Conservation (phyloP, 2,888 invertebrate genomes). For the Drosophila anomalata region DNA sequence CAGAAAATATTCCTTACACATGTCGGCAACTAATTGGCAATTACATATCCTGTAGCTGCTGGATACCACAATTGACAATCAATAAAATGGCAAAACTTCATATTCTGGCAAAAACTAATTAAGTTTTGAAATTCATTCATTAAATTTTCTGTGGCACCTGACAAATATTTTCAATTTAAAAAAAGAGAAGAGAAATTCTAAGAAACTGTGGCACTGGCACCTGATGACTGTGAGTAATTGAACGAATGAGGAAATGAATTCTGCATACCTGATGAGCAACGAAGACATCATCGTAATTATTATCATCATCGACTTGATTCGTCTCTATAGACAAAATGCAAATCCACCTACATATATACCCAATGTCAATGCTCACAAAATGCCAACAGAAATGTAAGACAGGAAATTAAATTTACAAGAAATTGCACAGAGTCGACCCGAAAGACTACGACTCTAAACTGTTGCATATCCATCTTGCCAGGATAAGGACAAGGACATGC, state of each 20-base stretch:
- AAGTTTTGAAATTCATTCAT: slow-evolving; percentile 40
- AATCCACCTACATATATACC: slow-evolving; percentile 14
- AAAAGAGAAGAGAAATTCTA: slow-evolving; percentile 13
- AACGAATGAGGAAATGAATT: slow-evolving; percentile 66
- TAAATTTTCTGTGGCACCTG: slow-evolving; percentile 26
- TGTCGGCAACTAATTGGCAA: slow-evolving; percentile 55
- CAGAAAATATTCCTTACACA: slow-evolving; percentile 15
- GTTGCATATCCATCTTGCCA: slow-evolving; percentile 46
- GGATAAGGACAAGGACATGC: slow-evolving; percentile 12
- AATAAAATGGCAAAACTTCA: neutral
- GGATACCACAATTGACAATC: slow-evolving; percentile 23
- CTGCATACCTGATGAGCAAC: slow-evolving; percentile 58
- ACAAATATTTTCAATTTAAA: slow-evolving; percentile 31
- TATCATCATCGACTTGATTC: slow-evolving; percentile 9
- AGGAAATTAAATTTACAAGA: slow-evolving; percentile 75
- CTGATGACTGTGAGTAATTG: slow-evolving; percentile 41
- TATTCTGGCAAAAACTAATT: slow-evolving; percentile 55
- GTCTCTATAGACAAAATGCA: slow-evolving; percentile 33
- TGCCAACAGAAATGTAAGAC: slow-evolving; percentile 53
- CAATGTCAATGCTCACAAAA: slow-evolving; percentile 28
- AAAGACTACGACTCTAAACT: slow-evolving; percentile 22
- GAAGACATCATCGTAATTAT: slow-evolving; percentile 39
- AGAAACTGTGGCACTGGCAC: slow-evolving; percentile 1
- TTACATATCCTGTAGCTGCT: slow-evolving; percentile 36
- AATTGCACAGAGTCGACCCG: slow-evolving; percentile 53